Evolutionary conservation across 2,113 vertebrate species (phyloP).

Genomic region (Anguilla japonica): DNA sequence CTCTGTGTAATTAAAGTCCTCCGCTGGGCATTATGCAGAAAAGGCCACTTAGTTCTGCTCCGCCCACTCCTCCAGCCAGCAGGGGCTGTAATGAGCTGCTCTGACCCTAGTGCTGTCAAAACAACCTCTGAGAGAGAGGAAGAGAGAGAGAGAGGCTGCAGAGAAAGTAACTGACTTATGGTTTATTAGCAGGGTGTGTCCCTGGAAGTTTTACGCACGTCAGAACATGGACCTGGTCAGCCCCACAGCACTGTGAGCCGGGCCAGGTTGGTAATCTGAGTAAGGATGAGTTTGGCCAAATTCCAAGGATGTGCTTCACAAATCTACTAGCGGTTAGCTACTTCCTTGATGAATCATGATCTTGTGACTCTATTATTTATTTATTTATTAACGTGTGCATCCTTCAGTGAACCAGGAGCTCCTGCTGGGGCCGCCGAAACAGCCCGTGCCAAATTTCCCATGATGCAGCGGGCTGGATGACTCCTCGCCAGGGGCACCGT

Average conservation of each 20-base stretch:
- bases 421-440: background rate
- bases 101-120: background rate
- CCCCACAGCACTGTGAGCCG: too few species aligned
- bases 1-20: slow-evolving; percentile 51
- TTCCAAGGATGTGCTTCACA: too few species aligned
- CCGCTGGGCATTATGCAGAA: slow-evolving; percentile 16
- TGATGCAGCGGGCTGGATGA: background rate
- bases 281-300: too few species aligned
- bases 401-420: background rate
- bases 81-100: background rate
- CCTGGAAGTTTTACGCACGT: too few species aligned
- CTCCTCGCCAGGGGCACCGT: background rate
- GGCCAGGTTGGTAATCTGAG: too few species aligned
- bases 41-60: slow-evolving; percentile 51
- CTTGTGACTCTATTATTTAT: too few species aligned
- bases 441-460: background rate
- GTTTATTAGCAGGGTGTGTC: too few species aligned
- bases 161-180: too few species aligned
- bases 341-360: too few species aligned
- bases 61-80: background rate
- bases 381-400: background rate
- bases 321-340: too few species aligned
- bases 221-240: too few species aligned
- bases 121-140: background rate
- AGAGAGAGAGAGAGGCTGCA: background rate